A percentile compares a stretch with the other conserved stretches of the same genome.
Evolutionary conservation across 2,113 vertebrate species (phyloP).

Genomic region (Xiphias gladius): DNA sequence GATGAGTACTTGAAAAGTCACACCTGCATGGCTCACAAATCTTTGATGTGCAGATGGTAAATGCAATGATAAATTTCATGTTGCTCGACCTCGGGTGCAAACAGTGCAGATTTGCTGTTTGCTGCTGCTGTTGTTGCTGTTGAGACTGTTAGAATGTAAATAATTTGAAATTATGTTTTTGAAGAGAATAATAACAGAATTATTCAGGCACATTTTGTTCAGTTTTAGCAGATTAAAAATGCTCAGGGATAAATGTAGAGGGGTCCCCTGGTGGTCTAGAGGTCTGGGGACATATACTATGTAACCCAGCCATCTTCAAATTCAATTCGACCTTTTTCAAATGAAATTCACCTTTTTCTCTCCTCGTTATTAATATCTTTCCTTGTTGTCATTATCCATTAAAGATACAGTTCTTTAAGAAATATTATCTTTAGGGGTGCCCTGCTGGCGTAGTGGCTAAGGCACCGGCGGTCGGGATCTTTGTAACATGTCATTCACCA

Average conservation of each 20-base stretch:
- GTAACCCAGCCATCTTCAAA: background rate
- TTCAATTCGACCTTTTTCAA: background rate
- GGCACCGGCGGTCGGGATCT: too few relatives aligned
- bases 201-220: too few relatives aligned
- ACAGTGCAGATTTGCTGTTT: background rate
- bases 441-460: background rate
- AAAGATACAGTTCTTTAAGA: constrained; percentile 9
- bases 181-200: background rate
- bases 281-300: background rate
- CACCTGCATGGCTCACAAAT: background rate
- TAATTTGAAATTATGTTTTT: too few relatives aligned
- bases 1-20: background rate
- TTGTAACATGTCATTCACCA: background rate
- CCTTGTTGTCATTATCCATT: background rate
- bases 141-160: too few relatives aligned
- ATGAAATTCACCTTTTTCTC: background rate
- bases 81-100: background rate
- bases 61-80: background rate
- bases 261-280: too few relatives aligned
- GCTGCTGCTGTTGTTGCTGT: background rate
- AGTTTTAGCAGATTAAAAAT: background rate
- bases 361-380: background rate
- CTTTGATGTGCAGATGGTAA: background rate
- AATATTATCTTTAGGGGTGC: background rate
- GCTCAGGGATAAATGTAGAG: background rate